Conservation (phyloP, 2,888 invertebrate species). For the Xylota segnis region DNA sequence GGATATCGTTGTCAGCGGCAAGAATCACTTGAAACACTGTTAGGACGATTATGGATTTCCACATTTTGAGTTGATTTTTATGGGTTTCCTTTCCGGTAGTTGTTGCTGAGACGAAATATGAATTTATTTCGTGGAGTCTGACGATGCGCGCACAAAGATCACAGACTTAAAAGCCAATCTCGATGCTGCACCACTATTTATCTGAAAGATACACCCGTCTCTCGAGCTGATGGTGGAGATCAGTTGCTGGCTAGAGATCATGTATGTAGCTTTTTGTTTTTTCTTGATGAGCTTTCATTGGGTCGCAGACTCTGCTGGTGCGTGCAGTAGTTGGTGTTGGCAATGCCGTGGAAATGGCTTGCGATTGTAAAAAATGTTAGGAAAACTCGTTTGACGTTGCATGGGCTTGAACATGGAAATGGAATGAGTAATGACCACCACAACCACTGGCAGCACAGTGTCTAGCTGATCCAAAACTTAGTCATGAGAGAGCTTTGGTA, state of each 20-base stretch:
- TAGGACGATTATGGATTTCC: constrained; percentile 78
- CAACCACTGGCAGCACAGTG: neutral
- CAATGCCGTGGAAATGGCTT: constrained; percentile 17
- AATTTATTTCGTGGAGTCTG: constrained; percentile 73
- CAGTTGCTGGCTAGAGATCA: constrained; percentile 21
- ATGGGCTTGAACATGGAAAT: constrained; percentile 8
- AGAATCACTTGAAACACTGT: constrained; percentile 78
- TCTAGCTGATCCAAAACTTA: neutral
- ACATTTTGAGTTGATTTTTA: constrained; percentile 78
- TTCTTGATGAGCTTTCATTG: constrained; percentile 52
- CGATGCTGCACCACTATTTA: constrained; percentile 74
- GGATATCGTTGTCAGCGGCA: constrained; percentile 78
- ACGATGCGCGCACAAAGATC: constrained; percentile 75
- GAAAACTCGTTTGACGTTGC: constrained; percentile 24
- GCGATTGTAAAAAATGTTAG: neutral
- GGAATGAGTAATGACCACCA: constrained; percentile 26
- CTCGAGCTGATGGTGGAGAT: constrained; percentile 29
- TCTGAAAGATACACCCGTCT: constrained; percentile 67
- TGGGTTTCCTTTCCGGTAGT: constrained; percentile 60
- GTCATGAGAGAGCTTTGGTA: constrained; percentile 13
- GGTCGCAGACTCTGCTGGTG: constrained; percentile 16
- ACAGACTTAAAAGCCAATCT: constrained; percentile 78
- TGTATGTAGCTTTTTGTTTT: constrained; percentile 36
- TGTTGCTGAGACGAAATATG: constrained; percentile 64
- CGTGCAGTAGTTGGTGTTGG: constrained; percentile 19